Evolutionary conservation across 1,140 invertebrate genomes (phyloP).

Genomic region (Brevipalpus yothersi): DNA sequence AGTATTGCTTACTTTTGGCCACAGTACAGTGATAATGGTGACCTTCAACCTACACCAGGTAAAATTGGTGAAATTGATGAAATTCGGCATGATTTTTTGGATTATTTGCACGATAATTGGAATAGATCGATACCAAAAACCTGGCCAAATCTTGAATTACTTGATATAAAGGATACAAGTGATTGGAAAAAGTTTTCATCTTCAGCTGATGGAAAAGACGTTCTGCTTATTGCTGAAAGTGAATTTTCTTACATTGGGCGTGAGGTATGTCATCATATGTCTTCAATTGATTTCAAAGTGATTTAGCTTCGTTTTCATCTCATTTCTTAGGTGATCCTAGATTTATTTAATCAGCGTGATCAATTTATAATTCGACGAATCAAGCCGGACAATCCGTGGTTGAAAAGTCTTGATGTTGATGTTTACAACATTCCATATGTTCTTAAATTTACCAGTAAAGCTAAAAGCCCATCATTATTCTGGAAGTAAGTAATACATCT

Average conservation of each 20-base stretch:
- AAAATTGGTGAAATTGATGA: neutral
- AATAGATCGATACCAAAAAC: neutral
- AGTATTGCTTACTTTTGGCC: constrained; percentile 36
- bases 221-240: neutral
- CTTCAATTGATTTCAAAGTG: neutral
- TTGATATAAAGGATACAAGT: neutral
- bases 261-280: neutral
- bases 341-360: neutral
- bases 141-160: neutral
- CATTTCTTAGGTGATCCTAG: neutral
- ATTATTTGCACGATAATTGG: neutral
- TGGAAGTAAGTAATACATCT: too few relatives aligned
- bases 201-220: neutral
- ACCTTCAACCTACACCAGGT: constrained; percentile 17
- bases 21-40: neutral
- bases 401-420: neutral
- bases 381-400: neutral
- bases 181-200: neutral
- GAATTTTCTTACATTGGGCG: neutral
- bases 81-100: neutral
- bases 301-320: neutral
- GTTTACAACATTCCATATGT: too few relatives aligned
- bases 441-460: too few relatives aligned
- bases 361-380: neutral
- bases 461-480: too few relatives aligned